phyloP scores from a whole-genome alignment of 2,888 invertebrate genomes.

The Polymixis lichenea region DNA sequence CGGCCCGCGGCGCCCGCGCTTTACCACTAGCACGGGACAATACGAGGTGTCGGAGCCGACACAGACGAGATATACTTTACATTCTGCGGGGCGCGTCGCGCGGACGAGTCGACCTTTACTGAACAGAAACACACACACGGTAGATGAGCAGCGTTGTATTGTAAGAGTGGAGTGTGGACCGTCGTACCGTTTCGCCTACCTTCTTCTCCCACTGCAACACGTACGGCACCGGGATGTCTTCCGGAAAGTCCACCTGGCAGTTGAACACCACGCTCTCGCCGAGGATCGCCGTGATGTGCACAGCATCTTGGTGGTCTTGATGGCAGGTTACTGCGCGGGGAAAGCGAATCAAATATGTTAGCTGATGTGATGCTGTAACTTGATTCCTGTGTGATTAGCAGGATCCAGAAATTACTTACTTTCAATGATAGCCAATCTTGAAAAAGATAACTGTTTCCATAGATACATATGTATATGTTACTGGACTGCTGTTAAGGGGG shows the following conservation, averaged over 20 bases:
- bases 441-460: not conserved
- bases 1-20: slow-evolving; percentile 84
- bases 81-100: slow-evolving; percentile 87
- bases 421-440: slow-evolving; percentile 1
- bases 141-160: slow-evolving; percentile 90
- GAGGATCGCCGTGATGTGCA: slow-evolving; percentile 98
- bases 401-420: slow-evolving; percentile 31
- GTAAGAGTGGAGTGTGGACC: slow-evolving; percentile 90
- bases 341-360: slow-evolving; percentile 10
- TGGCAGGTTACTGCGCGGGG: slow-evolving; percentile 92
- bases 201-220: slow-evolving; percentile 99
- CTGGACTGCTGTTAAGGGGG: not conserved
- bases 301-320: slow-evolving; percentile 97
- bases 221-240: slow-evolving; percentile 98
- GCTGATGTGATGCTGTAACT: not conserved
- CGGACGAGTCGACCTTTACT: slow-evolving; percentile 89
- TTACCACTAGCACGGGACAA: slow-evolving; percentile 86
- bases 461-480: not conserved
- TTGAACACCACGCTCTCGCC: slow-evolving; percentile 99
- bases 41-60: slow-evolving; percentile 82
- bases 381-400: not conserved
- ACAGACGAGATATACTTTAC: slow-evolving; percentile 87
- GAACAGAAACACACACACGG: slow-evolving; percentile 91
- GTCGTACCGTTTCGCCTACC: slow-evolving; percentile 99
- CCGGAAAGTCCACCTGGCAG: slow-evolving; percentile 99